Evolutionary conservation across 2,797 vertebrate species (phyloP), one percentile per base, ranked within the genome.

Genomic region (Gallinago stenura): DNA sequence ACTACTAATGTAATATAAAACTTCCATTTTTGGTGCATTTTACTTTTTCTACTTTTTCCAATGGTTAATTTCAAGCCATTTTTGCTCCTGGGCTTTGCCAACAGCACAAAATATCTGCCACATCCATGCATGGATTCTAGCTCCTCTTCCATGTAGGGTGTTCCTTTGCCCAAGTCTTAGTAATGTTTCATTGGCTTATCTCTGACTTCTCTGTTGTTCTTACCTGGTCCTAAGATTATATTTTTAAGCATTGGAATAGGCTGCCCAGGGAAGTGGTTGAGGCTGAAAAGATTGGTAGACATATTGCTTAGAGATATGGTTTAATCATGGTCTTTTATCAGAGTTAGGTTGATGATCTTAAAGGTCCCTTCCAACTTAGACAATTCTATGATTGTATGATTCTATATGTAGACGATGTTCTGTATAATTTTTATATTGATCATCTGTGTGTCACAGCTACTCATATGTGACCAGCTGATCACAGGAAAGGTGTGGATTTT

Each of bases 101-200:
- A 39, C 3, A 50, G 4, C 39, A 69, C 10, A 28, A 18, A 60
- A 2, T 16, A 41, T 6, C 8, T 46, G 1, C 5, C 26, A 51
- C 10, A 8, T 7, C 28, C 16, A 53, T 50, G 4, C 0, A 0
- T 35, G 15, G 12, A 53, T 22, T 68, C 43, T 30, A 62, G 9
- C 6, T 85, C 24, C 9, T 85, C 26, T 77, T 85, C 31, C 12
- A 12, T 3, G 2, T 12, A 35, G 20, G 54, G 5, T 53, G 25
- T 53, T 66, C 15, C 30, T 43, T 66, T 3, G 2, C 71, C 37
- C 17, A 25, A 13, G 7, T 57, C 43, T 57, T 53, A 16, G 31
- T 28, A 53, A 26, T 5, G 24, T 53, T 79, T 83, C 2, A 2
- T 57, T 71, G 19, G 5, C 25, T 87, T 83, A 14, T 26, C 39